A percentile compares a stretch with the other conserved stretches of the same genome.
These are phyloP conservation scores for Scaptomyza reducta DNA, from an alignment of 2,888 invertebrate genomes.

Conservation along the genomic window DNA sequence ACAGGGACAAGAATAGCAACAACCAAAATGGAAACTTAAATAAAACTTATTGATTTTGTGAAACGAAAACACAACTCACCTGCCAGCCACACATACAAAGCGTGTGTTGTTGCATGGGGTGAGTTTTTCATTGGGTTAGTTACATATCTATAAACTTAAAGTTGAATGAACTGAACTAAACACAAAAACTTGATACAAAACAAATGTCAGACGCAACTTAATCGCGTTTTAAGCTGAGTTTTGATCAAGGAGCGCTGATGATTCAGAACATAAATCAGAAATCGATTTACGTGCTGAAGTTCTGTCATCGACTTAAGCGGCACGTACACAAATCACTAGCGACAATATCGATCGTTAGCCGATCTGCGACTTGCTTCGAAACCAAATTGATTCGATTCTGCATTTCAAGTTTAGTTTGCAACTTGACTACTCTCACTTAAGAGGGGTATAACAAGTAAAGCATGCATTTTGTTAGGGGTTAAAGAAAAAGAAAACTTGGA, in stretches of 20 bases:
- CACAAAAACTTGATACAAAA: slow-evolving; percentile 1
- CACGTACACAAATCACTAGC: slow-evolving; percentile 56
- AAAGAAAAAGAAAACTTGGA: too few species aligned
- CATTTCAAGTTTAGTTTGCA: slow-evolving; percentile 2
- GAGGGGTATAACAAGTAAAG: background rate
- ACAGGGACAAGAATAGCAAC: slow-evolving; percentile 2
- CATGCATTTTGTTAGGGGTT: background rate
- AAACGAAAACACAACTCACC: slow-evolving; percentile 47
- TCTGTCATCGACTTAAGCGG: slow-evolving; percentile 32
- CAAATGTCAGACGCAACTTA: background rate
- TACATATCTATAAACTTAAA: slow-evolving; percentile 28
- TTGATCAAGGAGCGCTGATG: slow-evolving; percentile 34
- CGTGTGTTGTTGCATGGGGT: slow-evolving; percentile 8
- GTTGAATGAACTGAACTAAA: slow-evolving; percentile 45
- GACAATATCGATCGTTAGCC: slow-evolving; percentile 37
- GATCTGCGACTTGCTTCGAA: slow-evolving; percentile 60
- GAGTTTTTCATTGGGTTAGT: slow-evolving; percentile 50
- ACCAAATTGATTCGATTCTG: slow-evolving; percentile 65
- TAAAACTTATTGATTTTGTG: slow-evolving; percentile 54
- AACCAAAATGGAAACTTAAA: slow-evolving; percentile 24
- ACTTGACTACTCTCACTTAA: background rate
- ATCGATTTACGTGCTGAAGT: slow-evolving; percentile 15
- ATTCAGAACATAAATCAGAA: slow-evolving; percentile 62
- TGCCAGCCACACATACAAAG: slow-evolving; percentile 11
- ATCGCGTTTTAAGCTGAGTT: slow-evolving; percentile 24